A percentile compares a stretch with the other conserved stretches of the same genome.
Evolutionary conservation across 2,113 vertebrate genomes (phyloP).

Genomic region (Cnemophilus loriae): DNA sequence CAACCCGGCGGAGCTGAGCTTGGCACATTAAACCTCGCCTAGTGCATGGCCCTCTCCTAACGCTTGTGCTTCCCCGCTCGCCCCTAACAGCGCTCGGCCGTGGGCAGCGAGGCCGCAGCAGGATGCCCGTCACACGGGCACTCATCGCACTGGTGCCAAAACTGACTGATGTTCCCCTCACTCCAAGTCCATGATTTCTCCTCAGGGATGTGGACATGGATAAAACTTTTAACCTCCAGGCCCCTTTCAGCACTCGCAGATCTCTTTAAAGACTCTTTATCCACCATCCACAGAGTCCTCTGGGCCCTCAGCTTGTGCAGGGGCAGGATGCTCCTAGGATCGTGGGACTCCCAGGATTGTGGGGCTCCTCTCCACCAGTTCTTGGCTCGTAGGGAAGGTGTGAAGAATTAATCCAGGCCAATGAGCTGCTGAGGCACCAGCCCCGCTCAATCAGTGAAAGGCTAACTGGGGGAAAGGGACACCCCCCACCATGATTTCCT

Average conservation of each 20-base stretch:
- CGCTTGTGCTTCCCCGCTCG: neutral
- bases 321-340: neutral
- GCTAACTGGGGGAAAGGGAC: neutral
- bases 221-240: neutral
- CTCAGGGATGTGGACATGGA: neutral
- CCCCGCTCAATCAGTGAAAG: neutral
- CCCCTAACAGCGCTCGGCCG: neutral
- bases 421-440: neutral
- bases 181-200: neutral
- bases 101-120: neutral
- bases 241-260: neutral
- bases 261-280: neutral
- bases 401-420: neutral
- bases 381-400: neutral
- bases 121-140: rapidly evolving
- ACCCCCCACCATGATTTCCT: neutral
- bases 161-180: neutral
- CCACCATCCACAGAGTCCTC: neutral
- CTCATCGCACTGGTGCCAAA: neutral
- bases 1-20: neutral
- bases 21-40: constrained; percentile 19
- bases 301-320: rapidly evolving
- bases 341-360: neutral
- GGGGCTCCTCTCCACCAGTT: neutral
- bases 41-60: constrained; percentile 54